Conservation (phyloP, 2,888 invertebrate species). For the Limnephilus marmoratus region DNA sequence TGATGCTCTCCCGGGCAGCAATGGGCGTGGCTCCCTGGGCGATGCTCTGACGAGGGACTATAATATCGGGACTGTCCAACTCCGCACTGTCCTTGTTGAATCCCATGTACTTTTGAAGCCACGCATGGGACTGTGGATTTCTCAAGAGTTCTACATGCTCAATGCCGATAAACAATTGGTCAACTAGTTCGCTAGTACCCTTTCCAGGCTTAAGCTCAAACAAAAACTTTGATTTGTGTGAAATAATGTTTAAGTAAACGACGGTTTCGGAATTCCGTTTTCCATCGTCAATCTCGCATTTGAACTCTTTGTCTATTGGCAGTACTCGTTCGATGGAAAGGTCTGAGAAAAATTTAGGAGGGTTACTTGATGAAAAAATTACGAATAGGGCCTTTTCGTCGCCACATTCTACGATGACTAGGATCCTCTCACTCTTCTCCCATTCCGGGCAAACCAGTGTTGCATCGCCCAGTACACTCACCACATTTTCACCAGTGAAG, state of each 20-base stretch:
- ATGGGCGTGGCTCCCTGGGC: slow-evolving; percentile 77
- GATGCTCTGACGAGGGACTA: slow-evolving; percentile 78
- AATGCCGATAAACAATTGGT: slow-evolving; percentile 84
- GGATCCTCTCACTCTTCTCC: slow-evolving; percentile 74
- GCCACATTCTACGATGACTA: slow-evolving; percentile 75
- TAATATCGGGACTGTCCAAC: slow-evolving; percentile 77
- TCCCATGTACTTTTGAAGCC: slow-evolving; percentile 79
- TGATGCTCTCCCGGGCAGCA: slow-evolving; percentile 85
- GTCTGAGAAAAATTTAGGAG: slow-evolving; percentile 86
- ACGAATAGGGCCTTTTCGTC: slow-evolving; percentile 77
- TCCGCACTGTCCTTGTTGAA: slow-evolving; percentile 67
- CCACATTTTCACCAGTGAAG: slow-evolving; percentile 74
- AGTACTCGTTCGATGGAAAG: slow-evolving; percentile 88
- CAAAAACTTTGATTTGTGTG: slow-evolving; percentile 74
- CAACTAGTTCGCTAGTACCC: slow-evolving; percentile 85
- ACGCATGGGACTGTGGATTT: slow-evolving; percentile 76
- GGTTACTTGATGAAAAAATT: slow-evolving; percentile 78
- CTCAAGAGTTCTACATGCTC: slow-evolving; percentile 79
- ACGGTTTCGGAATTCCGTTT: slow-evolving; percentile 75
- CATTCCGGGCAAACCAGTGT: slow-evolving; percentile 75
- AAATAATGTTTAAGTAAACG: slow-evolving; percentile 75
- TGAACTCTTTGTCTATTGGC: slow-evolving; percentile 88
- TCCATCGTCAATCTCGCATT: slow-evolving; percentile 84
- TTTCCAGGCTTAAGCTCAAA: slow-evolving; percentile 77
- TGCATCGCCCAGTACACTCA: slow-evolving; percentile 74